Base-by-base conservation (phyloP, 1,140 invertebrate genomes). In the Mizuhopecten yessoensis region DNA sequence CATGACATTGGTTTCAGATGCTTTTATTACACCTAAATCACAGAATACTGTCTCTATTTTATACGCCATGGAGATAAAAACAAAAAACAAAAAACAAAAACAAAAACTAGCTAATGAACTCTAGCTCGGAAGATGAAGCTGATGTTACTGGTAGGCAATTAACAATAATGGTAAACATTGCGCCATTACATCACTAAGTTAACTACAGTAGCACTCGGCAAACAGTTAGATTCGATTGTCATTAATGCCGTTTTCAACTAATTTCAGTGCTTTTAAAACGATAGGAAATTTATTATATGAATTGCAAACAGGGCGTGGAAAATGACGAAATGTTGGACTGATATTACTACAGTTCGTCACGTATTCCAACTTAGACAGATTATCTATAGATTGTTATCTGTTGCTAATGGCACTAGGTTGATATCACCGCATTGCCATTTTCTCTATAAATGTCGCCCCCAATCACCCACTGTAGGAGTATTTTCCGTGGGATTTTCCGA, bases 401-500 rank as follows among this genome's bases (percentile, higher is more conserved):
- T 3, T 11, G 5, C 57, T 75, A 75, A 75, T 75, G 57, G 57
- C 5, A 29, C 57, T 29, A 5, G 1, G 57, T n/a, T 75, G 23
- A 29, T 23, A 75, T 75, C 57, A 75, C n/a, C 57, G 29, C 1
- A 75, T 75, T 17, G n/a, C 57, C n/a, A 75, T 29, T 75, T 9
- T 23, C n/a, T 29, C 7, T 1, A 75, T n/a, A 13, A 29, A 75
- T 2, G n/a, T 29, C 57, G 57, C 57, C 57, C 17, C 57, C 57
- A 75, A 17, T 29, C n/a, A 75, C 0, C 29, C 15, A 75, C 29
- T 75, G 3, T n/a, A 17, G 57, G 23, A 75, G 57, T 75, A 75
- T 75, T 75, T 75, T 75, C 57, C 57, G 17, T 75, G 57, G 57
- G 57, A 75, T 75, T 75, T 75, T 75, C 57, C 57, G 9, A 75